phyloP scores from a whole-genome alignment of 2,113 vertebrate species.

The Oenanthe melanoleuca region DNA sequence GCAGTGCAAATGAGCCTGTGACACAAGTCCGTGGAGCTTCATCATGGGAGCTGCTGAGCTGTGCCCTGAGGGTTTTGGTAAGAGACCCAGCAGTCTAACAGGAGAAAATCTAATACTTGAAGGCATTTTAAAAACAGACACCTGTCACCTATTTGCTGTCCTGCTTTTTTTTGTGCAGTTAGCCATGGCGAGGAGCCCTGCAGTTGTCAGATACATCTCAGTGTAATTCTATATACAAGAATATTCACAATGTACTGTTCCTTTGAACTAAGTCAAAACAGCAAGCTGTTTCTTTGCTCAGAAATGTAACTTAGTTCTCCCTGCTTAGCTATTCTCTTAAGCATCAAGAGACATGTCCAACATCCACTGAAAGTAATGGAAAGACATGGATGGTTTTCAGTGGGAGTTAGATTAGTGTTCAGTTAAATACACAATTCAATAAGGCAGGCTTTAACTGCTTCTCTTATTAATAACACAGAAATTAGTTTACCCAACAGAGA shows the following conservation, averaged over 20 bases:
- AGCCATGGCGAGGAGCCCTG: not conserved
- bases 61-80: not conserved
- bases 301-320: not conserved
- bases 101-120: not conserved
- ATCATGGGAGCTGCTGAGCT: not conserved
- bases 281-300: slow-evolving; percentile 3
- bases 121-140: not conserved
- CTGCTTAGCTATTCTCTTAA: not conserved
- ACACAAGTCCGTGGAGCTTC: not conserved
- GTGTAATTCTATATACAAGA: not conserved
- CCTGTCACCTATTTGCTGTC: not conserved
- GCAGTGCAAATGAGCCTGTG: not conserved
- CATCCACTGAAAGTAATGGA: not conserved
- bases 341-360: not conserved
- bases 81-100: not conserved
- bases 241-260: not conserved
- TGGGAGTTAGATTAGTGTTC: not conserved
- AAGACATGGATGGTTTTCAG: not conserved
- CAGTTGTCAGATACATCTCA: not conserved
- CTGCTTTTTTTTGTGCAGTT: not conserved
- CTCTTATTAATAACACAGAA: not conserved
- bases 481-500: not conserved
- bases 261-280: not conserved
- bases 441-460: not conserved
- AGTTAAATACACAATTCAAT: not conserved